A percentile compares a stretch with the other conserved stretches of the same genome.
Conservation (phyloP, 2,797 vertebrate species). For the Hydrocynus forskahlii region DNA sequence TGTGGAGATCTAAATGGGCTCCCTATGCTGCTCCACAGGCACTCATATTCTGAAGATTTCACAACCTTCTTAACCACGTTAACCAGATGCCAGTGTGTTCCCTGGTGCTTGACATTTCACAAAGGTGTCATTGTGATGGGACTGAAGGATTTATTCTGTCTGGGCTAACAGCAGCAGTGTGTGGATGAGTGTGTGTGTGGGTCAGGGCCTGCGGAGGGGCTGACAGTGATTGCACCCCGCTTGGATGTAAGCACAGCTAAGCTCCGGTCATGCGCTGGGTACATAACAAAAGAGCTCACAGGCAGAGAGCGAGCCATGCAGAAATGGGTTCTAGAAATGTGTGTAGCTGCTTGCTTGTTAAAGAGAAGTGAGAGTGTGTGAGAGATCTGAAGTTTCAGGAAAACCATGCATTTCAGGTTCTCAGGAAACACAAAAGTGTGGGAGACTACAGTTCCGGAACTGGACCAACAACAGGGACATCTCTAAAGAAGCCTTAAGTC, state of each 20-base stretch:
- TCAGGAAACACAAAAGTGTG: conserved; percentile 39
- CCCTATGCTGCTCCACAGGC: conserved; percentile 19
- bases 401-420: conserved; percentile 38
- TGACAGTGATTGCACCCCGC: conserved; percentile 70
- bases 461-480: neutral
- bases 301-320: conserved; percentile 75
- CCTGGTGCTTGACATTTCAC: conserved; percentile 58
- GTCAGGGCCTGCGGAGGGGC: conserved; percentile 70
- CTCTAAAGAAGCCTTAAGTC: neutral
- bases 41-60: conserved; percentile 36
- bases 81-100: conserved; percentile 62
- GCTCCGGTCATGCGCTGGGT: conserved; percentile 61
- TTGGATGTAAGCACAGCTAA: conserved; percentile 76
- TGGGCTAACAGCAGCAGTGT: conserved; percentile 75
- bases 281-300: conserved; percentile 60
- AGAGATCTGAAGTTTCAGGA: neutral
- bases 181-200: conserved; percentile 62
- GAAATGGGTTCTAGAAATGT: conserved; percentile 65
- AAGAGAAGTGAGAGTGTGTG: conserved; percentile 7
- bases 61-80: conserved; percentile 40
- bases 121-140: conserved; percentile 73
- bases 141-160: conserved; percentile 67
- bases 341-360: conserved; percentile 30
- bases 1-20: conserved; percentile 34
- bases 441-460: conserved; percentile 51